phyloP scores from a whole-genome alignment of 2,797 vertebrate species.

The Sphenodon punctatus region DNA sequence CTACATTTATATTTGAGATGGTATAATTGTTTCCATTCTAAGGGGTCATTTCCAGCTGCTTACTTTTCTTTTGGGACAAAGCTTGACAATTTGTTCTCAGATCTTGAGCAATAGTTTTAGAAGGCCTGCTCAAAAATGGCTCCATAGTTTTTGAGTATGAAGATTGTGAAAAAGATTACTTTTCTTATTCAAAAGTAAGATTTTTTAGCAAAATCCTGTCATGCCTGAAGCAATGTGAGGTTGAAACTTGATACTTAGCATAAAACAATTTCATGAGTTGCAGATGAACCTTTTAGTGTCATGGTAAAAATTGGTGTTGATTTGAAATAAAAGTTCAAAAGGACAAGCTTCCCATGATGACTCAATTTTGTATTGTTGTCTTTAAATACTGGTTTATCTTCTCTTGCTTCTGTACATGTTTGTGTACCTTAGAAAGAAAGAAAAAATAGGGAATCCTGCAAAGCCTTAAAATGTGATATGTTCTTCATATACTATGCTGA shows the following conservation, averaged over 20 bases:
- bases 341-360: no score
- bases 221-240: neutral
- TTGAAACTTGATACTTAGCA: neutral
- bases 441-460: neutral
- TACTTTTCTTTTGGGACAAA: no score
- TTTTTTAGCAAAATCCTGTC: neutral
- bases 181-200: neutral
- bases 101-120: no score
- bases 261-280: neutral
- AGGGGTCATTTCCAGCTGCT: no score
- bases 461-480: neutral
- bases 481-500: neutral
- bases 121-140: neutral
- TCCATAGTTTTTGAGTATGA: neutral
- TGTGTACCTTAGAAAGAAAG: neutral
- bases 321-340: no score
- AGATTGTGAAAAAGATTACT: neutral
- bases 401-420: conserved; percentile 11
- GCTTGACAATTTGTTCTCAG: no score
- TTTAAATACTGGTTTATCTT: conserved; percentile 30
- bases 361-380: conserved; percentile 48
- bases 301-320: conserved; percentile 35
- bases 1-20: no score
- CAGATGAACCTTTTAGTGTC: neutral
- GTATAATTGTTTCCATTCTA: no score